These are phyloP conservation scores for Gulo gulo DNA, from an alignment of 2,113 vertebrate genomes.

Conservation along the genomic window DNA sequence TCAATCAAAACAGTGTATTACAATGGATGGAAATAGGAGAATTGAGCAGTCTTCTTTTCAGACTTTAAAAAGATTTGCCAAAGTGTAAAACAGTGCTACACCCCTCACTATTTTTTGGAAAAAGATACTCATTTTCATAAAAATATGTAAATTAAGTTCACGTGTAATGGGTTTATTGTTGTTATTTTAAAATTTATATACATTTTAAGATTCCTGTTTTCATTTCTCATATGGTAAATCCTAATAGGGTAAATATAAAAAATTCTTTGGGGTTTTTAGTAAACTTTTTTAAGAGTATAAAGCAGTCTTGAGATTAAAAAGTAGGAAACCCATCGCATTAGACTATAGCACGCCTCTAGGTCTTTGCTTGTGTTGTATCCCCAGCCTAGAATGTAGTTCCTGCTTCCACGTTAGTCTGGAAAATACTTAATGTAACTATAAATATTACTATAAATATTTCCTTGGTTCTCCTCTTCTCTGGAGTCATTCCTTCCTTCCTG, in stretches of 20 bases:
- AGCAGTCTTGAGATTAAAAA: not conserved
- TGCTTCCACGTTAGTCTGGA: not conserved
- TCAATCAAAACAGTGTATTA: not conserved
- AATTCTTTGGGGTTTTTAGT: not conserved
- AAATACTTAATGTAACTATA: not conserved
- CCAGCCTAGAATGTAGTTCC: not conserved
- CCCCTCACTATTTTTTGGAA: not conserved
- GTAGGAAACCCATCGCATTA: not conserved
- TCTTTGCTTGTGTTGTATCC: not conserved
- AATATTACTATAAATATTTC: not conserved
- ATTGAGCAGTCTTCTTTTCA: not conserved
- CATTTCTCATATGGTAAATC: not conserved
- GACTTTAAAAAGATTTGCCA: not conserved
- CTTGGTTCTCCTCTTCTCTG: not conserved
- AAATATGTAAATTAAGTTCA: not conserved
- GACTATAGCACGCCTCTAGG: not conserved
- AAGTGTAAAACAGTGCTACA: not conserved
- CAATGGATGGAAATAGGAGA: not conserved
- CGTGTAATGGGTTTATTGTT: not conserved
- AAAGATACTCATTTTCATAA: conserved; percentile 6
- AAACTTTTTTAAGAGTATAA: not conserved
- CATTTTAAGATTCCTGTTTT: not conserved
- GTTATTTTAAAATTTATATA: not conserved
- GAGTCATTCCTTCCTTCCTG: not conserved
- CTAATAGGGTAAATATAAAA: not conserved